These are phyloP conservation scores for Machimus atricapillus DNA, from an alignment of 2,888 invertebrate genomes.

Conservation along the genomic window DNA sequence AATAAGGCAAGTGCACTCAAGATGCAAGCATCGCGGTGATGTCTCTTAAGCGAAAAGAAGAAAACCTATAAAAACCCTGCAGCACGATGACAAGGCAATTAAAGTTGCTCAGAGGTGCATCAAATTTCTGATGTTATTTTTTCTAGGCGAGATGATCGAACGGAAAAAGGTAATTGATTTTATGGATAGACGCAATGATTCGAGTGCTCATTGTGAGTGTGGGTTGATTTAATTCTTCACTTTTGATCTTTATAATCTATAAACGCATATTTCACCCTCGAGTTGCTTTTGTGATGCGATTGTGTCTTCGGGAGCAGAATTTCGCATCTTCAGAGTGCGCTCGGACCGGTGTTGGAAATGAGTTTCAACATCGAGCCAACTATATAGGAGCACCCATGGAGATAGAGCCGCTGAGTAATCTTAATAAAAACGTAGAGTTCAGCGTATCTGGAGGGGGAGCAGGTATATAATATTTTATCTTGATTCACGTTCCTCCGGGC, in stretches of 20 bases:
- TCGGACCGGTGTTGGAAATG: not conserved
- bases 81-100: not conserved
- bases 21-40: not conserved
- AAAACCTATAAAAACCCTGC: not conserved
- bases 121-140: not conserved
- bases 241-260: not conserved
- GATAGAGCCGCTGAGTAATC: not conserved
- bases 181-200: not conserved
- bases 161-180: not conserved
- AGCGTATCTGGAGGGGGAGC: not conserved
- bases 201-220: not conserved
- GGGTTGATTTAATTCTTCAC: not conserved
- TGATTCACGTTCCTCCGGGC: slow-evolving; percentile 14
- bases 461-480: slow-evolving; percentile 9
- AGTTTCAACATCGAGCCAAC: not conserved
- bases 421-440: not conserved
- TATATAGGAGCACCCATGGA: not conserved
- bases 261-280: not conserved
- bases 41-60: not conserved
- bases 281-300: not conserved
- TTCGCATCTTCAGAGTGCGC: not conserved
- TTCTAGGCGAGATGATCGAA: not conserved
- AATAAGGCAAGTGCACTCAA: not conserved
- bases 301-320: not conserved
- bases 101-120: not conserved